These are phyloP conservation scores for Urocolius indicus DNA, from an alignment of 2,113 vertebrate species.

Conservation along the genomic window DNA sequence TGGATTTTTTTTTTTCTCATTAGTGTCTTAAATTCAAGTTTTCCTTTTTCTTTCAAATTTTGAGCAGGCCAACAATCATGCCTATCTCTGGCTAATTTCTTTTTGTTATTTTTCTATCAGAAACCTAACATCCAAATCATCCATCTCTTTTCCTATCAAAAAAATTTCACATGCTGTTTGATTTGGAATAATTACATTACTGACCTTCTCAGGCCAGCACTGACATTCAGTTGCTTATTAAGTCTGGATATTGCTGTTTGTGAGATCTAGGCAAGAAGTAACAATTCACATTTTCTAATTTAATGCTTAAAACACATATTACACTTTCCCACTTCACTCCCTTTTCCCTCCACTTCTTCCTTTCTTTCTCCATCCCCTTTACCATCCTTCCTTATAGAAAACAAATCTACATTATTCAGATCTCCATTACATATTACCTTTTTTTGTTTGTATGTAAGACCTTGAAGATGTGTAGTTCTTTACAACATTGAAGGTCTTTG, in stretches of 20 bases:
- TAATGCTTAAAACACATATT: background rate
- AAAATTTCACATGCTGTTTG: background rate
- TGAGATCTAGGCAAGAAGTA: background rate
- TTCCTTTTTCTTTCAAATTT: background rate
- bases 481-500: conserved; percentile 57
- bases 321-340: background rate
- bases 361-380: background rate
- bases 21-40: background rate
- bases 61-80: background rate
- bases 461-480: conserved; percentile 71
- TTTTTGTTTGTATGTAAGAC: background rate
- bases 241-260: background rate
- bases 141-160: background rate
- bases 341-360: background rate
- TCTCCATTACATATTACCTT: background rate
- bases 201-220: background rate
- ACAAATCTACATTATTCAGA: conserved; percentile 54
- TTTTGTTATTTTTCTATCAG: background rate
- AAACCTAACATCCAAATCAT: background rate
- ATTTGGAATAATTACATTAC: background rate
- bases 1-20: background rate
- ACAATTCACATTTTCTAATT: background rate
- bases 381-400: background rate
- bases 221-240: background rate
- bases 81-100: background rate